Percentiles rank a stretch among this genome's conserved stretches.
Conservation (phyloP, 64 coral and sea anemone species). For the Pachyseris speciosa region DNA sequence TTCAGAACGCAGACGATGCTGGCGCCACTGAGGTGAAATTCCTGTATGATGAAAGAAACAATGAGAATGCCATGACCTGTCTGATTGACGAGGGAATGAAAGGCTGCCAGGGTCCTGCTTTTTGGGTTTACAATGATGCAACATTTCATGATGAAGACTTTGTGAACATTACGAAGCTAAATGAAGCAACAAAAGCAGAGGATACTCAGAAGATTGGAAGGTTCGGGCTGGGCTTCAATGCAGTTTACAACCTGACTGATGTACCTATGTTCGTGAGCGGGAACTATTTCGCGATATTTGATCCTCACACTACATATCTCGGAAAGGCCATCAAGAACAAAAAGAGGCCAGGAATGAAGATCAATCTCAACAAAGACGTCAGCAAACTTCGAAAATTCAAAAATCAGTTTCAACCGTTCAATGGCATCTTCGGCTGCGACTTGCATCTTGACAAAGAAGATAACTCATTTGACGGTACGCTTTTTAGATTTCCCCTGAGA, state of each 20-base stretch:
- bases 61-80: constrained; percentile 31
- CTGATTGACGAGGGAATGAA: constrained; percentile 59
- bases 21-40: constrained; percentile 63
- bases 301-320: constrained; percentile 76
- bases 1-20: constrained; percentile 67
- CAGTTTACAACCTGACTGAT: constrained; percentile 95
- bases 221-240: constrained; percentile 96
- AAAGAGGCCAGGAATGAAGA: constrained; percentile 77
- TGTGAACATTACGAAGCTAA: constrained; percentile 80
- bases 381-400: constrained; percentile 13
- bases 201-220: constrained; percentile 85
- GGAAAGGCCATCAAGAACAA: constrained; percentile 64
- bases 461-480: constrained; percentile 66
- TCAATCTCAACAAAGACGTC: constrained; percentile 57
- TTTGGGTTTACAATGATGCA: constrained; percentile 78
- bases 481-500: constrained; percentile 85
- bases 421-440: constrained; percentile 84
- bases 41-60: constrained; percentile 62
- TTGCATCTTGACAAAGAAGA: constrained; percentile 24
- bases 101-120: constrained; percentile 57
- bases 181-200: constrained; percentile 75
- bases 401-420: constrained; percentile 82
- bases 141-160: constrained; percentile 81
- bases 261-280: constrained; percentile 82
- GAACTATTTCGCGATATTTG: constrained; percentile 77